Evolutionary conservation across 2,888 invertebrate genomes (phyloP), one percentile per base, ranked within the genome.

Genomic region (Deroplatys truncata): DNA sequence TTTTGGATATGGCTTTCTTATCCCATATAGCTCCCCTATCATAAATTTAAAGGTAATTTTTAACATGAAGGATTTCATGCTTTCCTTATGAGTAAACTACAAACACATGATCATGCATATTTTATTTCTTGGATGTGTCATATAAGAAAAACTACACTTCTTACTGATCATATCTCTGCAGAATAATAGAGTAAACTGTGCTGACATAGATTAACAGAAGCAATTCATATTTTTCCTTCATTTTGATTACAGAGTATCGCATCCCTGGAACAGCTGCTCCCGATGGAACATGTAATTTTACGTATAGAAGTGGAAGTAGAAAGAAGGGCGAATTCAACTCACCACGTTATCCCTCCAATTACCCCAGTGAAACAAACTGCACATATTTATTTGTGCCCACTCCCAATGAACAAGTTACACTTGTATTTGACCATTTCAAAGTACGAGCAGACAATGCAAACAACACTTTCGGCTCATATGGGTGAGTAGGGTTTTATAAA

Each of bases 181-280:
- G 43, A 43, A 1, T 10, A 43, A 43, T 43, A 43, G 43, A 13
- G 43, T 43, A 1, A 43, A 43, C 43, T 13, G 13, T 43, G 43
- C 13, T 43, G 43, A 43, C 25, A 20, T 72, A 20, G 5, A 20
- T 72, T 72, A 72, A 20, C 56, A 72, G 20, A 72, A 72, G 56
- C 20, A 72, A 1, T 20, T 72, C 25, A 72, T 49, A 20, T 4
- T 20, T 20, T 20, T 20, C 25, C 56, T 72, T 72, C 0, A 3
- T 20, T 72, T 72, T 72, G 25, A 72, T 25, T 72, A 72, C 95
- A 95, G 98, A 98, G 94, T 98, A 98, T 93, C 97, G 97, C 92
- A 98, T 99, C 92, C 98, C 98, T 88, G 99, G 99, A 86, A 98
- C 98, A 0, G 97, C 98, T 35, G 97, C 98, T 35, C 98, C 98